These are phyloP conservation scores for Hycleus phaleratus DNA, from an alignment of 1,140 invertebrate genomes.

Conservation along the genomic window DNA sequence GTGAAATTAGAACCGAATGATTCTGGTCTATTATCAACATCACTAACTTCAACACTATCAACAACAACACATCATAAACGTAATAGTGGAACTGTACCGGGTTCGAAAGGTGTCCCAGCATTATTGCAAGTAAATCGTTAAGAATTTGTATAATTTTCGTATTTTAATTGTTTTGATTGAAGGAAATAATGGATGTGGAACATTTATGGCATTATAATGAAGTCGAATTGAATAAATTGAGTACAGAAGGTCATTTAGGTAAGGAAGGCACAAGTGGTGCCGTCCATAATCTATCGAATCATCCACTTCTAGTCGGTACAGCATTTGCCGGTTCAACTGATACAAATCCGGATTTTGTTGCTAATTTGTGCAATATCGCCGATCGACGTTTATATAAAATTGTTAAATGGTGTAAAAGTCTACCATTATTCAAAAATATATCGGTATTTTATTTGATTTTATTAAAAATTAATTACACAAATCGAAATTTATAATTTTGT, in stretches of 20 bases:
- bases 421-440: slow-evolving; percentile 94
- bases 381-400: slow-evolving; percentile 95
- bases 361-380: slow-evolving; percentile 85
- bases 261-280: slow-evolving; percentile 43
- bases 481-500: slow-evolving; percentile 1
- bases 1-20: slow-evolving; percentile 37
- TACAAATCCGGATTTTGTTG: slow-evolving; percentile 74
- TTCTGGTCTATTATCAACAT: background rate
- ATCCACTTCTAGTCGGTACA: slow-evolving; percentile 52
- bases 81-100: slow-evolving; percentile 22
- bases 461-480: background rate
- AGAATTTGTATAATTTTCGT: background rate
- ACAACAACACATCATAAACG: slow-evolving; percentile 24
- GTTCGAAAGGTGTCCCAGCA: slow-evolving; percentile 43
- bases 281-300: slow-evolving; percentile 41
- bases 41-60: background rate
- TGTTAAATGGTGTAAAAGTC: slow-evolving; percentile 96
- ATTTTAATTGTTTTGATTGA: background rate
- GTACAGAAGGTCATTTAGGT: slow-evolving; percentile 39
- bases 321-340: slow-evolving; percentile 52
- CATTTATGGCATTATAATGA: slow-evolving; percentile 89
- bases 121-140: slow-evolving; percentile 47
- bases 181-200: slow-evolving; percentile 92
- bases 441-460: slow-evolving; percentile 51
- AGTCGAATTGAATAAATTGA: slow-evolving; percentile 52